Percentiles rank a stretch among this genome's conserved stretches.
Evolutionary conservation across 2,888 invertebrate genomes (phyloP).

Genomic region (Sminthurides aquaticus): DNA sequence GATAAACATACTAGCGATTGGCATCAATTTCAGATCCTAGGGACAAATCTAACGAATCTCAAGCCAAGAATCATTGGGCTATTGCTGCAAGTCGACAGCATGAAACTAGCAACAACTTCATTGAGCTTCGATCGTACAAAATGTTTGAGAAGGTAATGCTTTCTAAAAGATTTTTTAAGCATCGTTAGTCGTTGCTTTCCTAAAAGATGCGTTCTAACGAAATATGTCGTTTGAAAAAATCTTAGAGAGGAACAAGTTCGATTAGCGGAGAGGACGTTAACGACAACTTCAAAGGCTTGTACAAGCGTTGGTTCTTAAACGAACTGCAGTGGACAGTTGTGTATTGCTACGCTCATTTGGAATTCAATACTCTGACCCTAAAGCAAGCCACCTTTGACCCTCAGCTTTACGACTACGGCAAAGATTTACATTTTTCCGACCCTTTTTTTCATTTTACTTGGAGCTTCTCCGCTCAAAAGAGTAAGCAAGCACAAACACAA

Average conservation of each 20-base stretch:
- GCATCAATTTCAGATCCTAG: too few species aligned
- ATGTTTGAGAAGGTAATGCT: too few species aligned
- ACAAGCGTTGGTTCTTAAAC: conserved; percentile 18
- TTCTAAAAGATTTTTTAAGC: too few species aligned
- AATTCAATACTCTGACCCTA: neutral
- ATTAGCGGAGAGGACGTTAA: conserved; percentile 6
- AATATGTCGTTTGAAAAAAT: too few species aligned
- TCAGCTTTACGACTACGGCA: conserved; percentile 11
- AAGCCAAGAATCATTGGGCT: too few species aligned
- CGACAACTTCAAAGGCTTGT: conserved; percentile 11
- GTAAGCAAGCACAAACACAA: too few species aligned
- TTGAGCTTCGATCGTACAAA: neutral
- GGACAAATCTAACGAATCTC: too few species aligned
- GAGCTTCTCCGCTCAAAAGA: conserved; percentile 16
- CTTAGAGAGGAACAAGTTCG: conserved; percentile 16
- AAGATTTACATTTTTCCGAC: conserved; percentile 16
- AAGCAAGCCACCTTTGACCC: neutral
- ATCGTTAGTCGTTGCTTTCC: too few species aligned
- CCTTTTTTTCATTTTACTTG: neutral
- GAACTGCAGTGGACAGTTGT: conserved; percentile 19
- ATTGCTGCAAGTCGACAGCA: too few species aligned
- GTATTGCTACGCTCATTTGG: conserved; percentile 11
- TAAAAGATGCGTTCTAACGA: too few species aligned
- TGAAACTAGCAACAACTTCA: neutral
- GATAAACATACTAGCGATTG: too few species aligned